These are phyloP conservation scores for Hipparchia sbordonii DNA, from an alignment of 2,888 invertebrate species.

Conservation along the genomic window DNA sequence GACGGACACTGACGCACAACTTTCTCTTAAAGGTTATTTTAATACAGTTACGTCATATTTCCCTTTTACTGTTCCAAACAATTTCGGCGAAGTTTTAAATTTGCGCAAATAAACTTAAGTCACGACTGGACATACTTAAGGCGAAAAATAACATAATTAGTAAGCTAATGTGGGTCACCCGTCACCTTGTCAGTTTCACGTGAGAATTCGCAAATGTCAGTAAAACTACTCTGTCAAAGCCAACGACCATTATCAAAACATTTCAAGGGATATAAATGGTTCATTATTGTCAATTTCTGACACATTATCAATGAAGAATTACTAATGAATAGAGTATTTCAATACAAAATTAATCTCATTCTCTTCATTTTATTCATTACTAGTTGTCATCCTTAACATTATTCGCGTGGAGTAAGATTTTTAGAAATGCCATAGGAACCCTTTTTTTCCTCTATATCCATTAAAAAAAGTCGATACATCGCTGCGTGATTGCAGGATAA, in stretches of 20 bases:
- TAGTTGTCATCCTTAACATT: too few relatives aligned
- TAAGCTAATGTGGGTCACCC: constrained; percentile 28
- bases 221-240: neutral
- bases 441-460: too few relatives aligned
- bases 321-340: too few relatives aligned
- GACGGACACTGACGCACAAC: constrained; percentile 42
- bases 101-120: constrained; percentile 30
- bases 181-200: constrained; percentile 21
- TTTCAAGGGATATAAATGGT: neutral
- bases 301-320: neutral
- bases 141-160: constrained; percentile 33
- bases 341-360: too few relatives aligned
- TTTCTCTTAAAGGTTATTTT: constrained; percentile 39
- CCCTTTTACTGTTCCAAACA: constrained; percentile 25
- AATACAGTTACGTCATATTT: constrained; percentile 35
- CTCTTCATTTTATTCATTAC: too few relatives aligned
- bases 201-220: constrained; percentile 9
- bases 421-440: too few relatives aligned
- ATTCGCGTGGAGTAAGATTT: too few relatives aligned
- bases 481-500: too few relatives aligned
- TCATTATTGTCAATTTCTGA: too few relatives aligned
- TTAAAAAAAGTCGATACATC: too few relatives aligned
- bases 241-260: neutral
- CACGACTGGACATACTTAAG: constrained; percentile 25
- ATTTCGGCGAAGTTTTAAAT: constrained; percentile 28